A percentile compares a stretch with the other conserved stretches of the same genome.
Evolutionary conservation across 2,888 invertebrate genomes (phyloP).

Genomic region (Ectemnius cavifrons): DNA sequence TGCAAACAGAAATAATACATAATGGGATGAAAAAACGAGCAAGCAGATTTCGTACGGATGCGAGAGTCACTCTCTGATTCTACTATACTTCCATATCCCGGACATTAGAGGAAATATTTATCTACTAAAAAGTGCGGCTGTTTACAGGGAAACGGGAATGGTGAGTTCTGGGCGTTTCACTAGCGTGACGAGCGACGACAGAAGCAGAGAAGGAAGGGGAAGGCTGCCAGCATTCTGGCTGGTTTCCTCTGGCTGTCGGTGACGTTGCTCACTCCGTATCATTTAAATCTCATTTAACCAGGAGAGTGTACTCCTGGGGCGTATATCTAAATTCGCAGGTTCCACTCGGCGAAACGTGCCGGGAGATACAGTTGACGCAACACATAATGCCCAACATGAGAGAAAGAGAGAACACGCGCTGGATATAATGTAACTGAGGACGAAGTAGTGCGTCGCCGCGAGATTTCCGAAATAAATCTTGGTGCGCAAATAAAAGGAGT

Average conservation of each 20-base stretch:
- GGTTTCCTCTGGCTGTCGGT: neutral
- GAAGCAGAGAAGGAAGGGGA: too few relatives aligned
- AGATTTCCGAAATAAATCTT: slow-evolving; percentile 59
- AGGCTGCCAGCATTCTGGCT: neutral
- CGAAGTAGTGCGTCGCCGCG: slow-evolving; percentile 9
- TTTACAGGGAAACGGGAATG: neutral
- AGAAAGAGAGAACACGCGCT: neutral
- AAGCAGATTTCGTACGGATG: too few relatives aligned
- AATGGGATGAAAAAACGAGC: too few relatives aligned
- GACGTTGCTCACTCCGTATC: slow-evolving; percentile 20
- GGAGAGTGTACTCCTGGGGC: slow-evolving; percentile 11
- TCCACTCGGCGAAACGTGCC: slow-evolving; percentile 16
- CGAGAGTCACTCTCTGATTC: too few relatives aligned
- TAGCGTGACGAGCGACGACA: neutral
- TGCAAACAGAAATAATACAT: too few relatives aligned
- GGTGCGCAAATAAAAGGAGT: slow-evolving; percentile 51
- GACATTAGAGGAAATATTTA: slow-evolving; percentile 9
- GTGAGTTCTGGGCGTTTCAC: neutral
- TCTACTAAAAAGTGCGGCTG: neutral
- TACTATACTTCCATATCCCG: too few relatives aligned
- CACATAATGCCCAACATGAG: slow-evolving; percentile 23
- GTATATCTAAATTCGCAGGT: slow-evolving; percentile 7
- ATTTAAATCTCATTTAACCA: slow-evolving; percentile 32
- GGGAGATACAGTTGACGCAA: slow-evolving; percentile 24
- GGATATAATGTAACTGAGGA: slow-evolving; percentile 33